Conservation (phyloP, 1,140 invertebrate species). For the Popillia japonica region DNA sequence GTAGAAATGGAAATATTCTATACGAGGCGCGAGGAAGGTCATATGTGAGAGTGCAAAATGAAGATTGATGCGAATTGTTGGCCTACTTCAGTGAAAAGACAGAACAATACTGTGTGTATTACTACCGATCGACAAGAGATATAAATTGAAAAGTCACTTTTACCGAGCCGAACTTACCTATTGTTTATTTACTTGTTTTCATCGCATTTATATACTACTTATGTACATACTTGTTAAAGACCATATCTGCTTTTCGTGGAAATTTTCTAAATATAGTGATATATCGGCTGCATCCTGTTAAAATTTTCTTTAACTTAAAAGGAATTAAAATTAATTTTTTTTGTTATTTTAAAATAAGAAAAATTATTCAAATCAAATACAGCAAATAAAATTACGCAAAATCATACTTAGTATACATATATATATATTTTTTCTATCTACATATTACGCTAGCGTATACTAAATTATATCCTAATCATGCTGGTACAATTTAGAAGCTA, state of each 20-base stretch:
- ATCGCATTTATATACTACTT: not conserved
- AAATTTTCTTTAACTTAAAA: too few relatives aligned
- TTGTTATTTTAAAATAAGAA: too few relatives aligned
- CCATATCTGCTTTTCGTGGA: not conserved
- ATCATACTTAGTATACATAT: too few relatives aligned
- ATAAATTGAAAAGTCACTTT: not conserved
- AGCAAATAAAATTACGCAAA: too few relatives aligned
- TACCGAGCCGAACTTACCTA: not conserved
- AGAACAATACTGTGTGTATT: not conserved
- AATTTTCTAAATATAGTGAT: not conserved
- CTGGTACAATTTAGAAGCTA: not conserved
- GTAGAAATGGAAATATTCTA: not conserved
- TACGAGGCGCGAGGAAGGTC: not conserved
- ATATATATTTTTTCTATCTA: too few relatives aligned
- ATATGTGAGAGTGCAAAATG: slow-evolving; percentile 37
- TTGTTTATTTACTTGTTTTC: not conserved
- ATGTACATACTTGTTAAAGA: not conserved
- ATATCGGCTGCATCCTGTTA: not conserved
- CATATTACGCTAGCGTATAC: too few relatives aligned
- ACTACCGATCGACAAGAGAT: not conserved
- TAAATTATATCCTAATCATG: not conserved
- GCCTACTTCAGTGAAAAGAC: slow-evolving; percentile 27
- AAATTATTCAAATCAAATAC: too few relatives aligned
- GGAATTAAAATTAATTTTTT: too few relatives aligned
- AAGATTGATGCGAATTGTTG: slow-evolving; percentile 34